phyloP scores from a whole-genome alignment of 2,888 invertebrate genomes.

The Aricia artaxerxes region DNA sequence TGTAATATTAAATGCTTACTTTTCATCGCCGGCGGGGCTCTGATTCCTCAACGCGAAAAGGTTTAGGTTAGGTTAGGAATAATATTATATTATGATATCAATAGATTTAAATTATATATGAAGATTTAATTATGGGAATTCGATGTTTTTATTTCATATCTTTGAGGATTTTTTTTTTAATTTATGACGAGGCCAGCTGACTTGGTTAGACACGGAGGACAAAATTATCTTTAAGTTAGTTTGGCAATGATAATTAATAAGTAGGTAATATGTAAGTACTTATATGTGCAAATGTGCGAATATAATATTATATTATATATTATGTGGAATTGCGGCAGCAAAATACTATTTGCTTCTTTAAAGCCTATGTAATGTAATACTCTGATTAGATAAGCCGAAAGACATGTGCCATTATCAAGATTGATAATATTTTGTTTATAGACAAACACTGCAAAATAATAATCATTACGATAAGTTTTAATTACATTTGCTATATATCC shows the following conservation, averaged over 20 bases:
- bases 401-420: constrained; percentile 15
- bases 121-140: too few relatives aligned
- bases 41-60: background rate
- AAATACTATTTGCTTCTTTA: background rate
- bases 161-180: too few relatives aligned
- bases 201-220: too few relatives aligned
- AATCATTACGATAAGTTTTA: background rate
- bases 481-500: background rate
- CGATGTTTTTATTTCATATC: too few relatives aligned
- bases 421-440: constrained; percentile 19
- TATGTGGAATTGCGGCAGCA: background rate
- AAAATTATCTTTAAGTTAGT: too few relatives aligned
- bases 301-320: too few relatives aligned
- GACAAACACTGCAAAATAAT: background rate
- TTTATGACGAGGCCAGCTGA: background rate
- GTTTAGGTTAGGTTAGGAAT: too few relatives aligned
- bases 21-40: background rate
- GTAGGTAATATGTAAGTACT: too few relatives aligned
- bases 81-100: too few relatives aligned
- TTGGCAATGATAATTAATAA: too few relatives aligned
- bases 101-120: too few relatives aligned
- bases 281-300: too few relatives aligned
- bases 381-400: constrained; percentile 35
- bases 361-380: constrained; percentile 20
- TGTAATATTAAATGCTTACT: background rate